phyloP scores from a whole-genome alignment of 2,797 vertebrate species.

The Eulemur albifrons region DNA sequence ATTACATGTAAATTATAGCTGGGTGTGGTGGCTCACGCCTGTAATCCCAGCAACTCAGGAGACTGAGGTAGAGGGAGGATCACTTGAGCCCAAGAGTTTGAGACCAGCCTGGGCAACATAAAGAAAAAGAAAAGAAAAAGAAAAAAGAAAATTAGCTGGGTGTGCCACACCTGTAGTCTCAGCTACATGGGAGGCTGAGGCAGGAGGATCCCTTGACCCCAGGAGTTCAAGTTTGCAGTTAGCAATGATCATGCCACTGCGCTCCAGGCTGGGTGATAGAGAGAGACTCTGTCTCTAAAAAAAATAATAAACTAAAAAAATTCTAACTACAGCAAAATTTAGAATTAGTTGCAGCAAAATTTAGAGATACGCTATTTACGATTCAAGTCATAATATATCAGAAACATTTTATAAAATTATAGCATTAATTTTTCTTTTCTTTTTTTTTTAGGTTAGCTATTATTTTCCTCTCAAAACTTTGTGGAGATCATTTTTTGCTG shows the following conservation, averaged over 20 bases:
- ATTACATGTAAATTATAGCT: not conserved
- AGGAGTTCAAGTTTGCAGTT: no score
- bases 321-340: not conserved
- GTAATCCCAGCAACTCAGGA: no score
- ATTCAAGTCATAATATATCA: not conserved
- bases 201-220: not conserved
- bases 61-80: no score
- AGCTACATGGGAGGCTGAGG: not conserved
- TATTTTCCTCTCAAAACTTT: slow-evolving; percentile 99
- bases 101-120: no score
- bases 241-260: not conserved
- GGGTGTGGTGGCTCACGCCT: no score
- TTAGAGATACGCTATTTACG: not conserved
- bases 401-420: not conserved
- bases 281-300: not conserved
- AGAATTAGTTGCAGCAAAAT: not conserved
- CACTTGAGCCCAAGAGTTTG: no score
- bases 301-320: not conserved
- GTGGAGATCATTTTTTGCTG: slow-evolving; percentile 99
- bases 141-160: no score
- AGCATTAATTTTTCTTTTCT: slow-evolving; percentile 35
- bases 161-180: no score
- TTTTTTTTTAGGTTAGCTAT: slow-evolving; percentile 93
- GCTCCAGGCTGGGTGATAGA: not conserved
- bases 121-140: no score